A percentile compares a stretch with the other conserved stretches of the same genome.
Evolutionary conservation across 2,113 vertebrate genomes (phyloP).

Genomic region (Oceanites oceanicus): DNA sequence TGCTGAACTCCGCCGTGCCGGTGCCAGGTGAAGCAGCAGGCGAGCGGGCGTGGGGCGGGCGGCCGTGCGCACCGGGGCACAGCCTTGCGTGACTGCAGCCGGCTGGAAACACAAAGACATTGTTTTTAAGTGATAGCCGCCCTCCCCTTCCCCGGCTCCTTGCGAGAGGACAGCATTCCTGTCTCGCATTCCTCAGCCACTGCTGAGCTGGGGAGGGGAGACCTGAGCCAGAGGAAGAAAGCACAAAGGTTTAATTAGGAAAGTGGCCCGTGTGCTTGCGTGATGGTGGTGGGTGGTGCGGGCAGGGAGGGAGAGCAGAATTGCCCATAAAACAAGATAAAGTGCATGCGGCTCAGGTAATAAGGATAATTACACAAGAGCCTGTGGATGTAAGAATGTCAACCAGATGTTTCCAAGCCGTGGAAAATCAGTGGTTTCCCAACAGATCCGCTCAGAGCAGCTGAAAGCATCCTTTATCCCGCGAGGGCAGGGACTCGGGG

Average conservation of each 20-base stretch:
- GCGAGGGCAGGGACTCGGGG: rapidly evolving
- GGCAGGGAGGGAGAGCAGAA: not conserved
- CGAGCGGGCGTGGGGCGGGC: not conserved
- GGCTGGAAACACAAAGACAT: slow-evolving; percentile 71
- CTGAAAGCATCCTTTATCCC: not conserved
- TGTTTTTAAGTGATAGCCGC: slow-evolving; percentile 69
- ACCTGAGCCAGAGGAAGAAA: not conserved
- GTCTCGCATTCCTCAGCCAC: slow-evolving; percentile 80
- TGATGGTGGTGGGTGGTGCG: not conserved
- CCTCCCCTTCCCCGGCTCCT: slow-evolving; percentile 42
- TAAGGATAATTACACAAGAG: not conserved
- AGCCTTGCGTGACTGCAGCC: not conserved
- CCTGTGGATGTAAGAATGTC: not conserved
- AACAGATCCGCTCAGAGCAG: not conserved
- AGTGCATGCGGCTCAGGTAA: not conserved
- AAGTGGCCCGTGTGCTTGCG: not conserved
- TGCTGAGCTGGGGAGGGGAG: slow-evolving; percentile 56
- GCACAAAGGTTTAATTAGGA: not conserved
- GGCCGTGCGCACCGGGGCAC: not conserved
- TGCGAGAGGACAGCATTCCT: slow-evolving; percentile 82
- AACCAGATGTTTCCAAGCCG: not conserved
- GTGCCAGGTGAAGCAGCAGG: not conserved
- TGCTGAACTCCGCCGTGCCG: not conserved
- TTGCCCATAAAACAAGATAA: not conserved
- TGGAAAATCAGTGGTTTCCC: not conserved